These are phyloP conservation scores for Lordiphosa andalusiaca DNA, from an alignment of 2,888 invertebrate species.

Conservation along the genomic window DNA sequence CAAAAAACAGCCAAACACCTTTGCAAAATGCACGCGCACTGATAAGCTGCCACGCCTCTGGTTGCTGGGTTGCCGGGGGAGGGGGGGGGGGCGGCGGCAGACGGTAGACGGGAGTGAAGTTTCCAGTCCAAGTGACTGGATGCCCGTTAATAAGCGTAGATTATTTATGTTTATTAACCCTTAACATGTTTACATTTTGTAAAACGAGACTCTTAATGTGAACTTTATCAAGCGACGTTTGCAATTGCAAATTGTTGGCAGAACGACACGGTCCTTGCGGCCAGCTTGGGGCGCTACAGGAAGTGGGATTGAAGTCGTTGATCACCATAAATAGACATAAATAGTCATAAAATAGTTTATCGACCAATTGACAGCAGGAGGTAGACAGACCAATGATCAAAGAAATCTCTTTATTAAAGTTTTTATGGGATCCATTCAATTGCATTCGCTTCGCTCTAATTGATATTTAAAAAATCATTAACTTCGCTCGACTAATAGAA, in stretches of 20 bases:
- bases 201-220: slow-evolving; percentile 80
- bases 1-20: slow-evolving; percentile 75
- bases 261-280: not conserved
- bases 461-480: too few relatives aligned
- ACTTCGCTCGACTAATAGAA: too few relatives aligned
- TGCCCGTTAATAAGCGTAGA: slow-evolving; percentile 76
- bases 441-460: too few relatives aligned
- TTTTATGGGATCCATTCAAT: too few relatives aligned
- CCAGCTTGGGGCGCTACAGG: slow-evolving; percentile 17
- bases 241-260: slow-evolving; percentile 51
- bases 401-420: too few relatives aligned
- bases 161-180: slow-evolving; percentile 80
- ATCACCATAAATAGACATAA: too few relatives aligned
- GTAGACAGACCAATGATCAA: too few relatives aligned
- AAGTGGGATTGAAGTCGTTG: too few relatives aligned
- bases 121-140: slow-evolving; percentile 34
- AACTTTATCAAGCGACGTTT: slow-evolving; percentile 75
- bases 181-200: slow-evolving; percentile 80
- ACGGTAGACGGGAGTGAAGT: not conserved
- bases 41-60: slow-evolving; percentile 51
- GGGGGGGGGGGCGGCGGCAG: not conserved
- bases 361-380: too few relatives aligned
- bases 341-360: too few relatives aligned
- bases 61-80: too few relatives aligned
- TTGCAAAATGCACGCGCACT: slow-evolving; percentile 77